Percentiles rank a stretch among this genome's conserved stretches.
These are phyloP conservation scores for Ardeotis arabs DNA, from an alignment of 2,113 vertebrate species.

Conservation along the genomic window DNA sequence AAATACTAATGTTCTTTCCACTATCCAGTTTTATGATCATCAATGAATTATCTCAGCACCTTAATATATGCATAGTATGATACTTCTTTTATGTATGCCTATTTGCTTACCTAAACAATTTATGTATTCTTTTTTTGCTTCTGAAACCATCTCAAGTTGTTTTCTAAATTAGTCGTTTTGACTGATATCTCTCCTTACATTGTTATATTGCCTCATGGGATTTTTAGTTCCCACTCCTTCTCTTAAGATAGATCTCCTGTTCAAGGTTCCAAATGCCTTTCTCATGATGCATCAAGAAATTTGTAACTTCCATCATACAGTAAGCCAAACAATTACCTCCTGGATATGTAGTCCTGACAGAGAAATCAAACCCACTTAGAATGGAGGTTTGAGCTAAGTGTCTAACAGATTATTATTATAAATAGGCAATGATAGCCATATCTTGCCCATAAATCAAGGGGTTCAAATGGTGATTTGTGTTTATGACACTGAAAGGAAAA, in stretches of 20 bases:
- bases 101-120: background rate
- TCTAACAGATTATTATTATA: background rate
- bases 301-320: background rate
- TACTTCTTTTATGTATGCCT: background rate
- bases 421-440: background rate
- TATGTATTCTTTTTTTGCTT: background rate
- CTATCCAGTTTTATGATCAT: background rate
- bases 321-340: background rate
- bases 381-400: background rate
- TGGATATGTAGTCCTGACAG: background rate
- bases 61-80: background rate
- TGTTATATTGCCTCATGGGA: background rate
- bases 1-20: background rate
- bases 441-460: background rate
- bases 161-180: background rate
- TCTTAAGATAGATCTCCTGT: background rate
- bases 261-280: background rate
- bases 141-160: background rate
- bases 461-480: background rate
- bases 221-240: background rate
- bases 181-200: background rate
- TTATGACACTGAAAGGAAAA: background rate
- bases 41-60: background rate
- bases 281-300: background rate
- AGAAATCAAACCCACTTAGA: background rate